Percentiles rank a stretch among this genome's conserved stretches.
Conservation (phyloP, 1,140 invertebrate species). For the Planococcus citri region DNA sequence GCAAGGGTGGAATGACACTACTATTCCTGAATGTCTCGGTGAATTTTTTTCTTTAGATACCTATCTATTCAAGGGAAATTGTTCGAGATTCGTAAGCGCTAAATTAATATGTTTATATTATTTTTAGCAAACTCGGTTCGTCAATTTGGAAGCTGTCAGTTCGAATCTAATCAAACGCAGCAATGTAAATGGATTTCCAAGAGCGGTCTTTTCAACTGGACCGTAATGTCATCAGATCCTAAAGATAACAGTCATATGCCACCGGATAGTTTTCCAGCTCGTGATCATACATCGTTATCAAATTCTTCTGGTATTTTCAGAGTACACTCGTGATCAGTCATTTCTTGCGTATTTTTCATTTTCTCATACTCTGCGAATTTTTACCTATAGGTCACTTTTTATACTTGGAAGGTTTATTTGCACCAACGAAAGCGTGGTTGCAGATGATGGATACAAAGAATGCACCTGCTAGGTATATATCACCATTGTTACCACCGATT, state of each 20-base stretch:
- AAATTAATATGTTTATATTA: no score
- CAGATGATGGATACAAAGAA: neutral
- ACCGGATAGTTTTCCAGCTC: neutral
- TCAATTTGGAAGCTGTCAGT: neutral
- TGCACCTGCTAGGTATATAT: neutral
- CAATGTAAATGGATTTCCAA: slow-evolving; percentile 1
- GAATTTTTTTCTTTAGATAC: neutral
- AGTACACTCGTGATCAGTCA: no score
- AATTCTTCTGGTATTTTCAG: neutral
- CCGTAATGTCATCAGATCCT: neutral
- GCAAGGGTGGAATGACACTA: neutral
- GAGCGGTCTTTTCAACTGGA: neutral
- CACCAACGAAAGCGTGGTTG: neutral
- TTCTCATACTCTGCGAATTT: neutral
- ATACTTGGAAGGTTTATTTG: neutral
- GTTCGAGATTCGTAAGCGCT: no score
- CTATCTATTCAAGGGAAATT: no score
- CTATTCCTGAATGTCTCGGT: neutral
- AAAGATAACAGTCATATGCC: neutral
- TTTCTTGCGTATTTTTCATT: neutral
- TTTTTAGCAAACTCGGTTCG: neutral
- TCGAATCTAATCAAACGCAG: neutral
- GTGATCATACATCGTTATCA: neutral
- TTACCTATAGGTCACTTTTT: slow-evolving; percentile 11
- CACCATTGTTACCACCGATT: neutral